These are phyloP conservation scores for Ichneumon xanthorius DNA, from an alignment of 2,888 invertebrate species.

Conservation along the genomic window DNA sequence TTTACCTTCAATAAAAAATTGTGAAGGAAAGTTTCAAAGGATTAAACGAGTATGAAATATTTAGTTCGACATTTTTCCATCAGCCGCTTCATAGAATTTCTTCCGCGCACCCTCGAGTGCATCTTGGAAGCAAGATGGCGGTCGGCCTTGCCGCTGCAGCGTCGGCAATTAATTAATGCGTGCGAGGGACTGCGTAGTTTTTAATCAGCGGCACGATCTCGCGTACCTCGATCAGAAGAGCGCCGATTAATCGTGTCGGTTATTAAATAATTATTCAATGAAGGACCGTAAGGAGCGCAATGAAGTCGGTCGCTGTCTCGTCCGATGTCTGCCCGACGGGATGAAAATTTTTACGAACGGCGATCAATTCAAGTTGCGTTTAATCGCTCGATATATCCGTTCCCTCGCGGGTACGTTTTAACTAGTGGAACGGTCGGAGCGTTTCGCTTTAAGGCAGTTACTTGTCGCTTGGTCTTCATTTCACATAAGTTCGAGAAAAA, in stretches of 20 bases:
- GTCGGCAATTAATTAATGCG: conserved; percentile 37
- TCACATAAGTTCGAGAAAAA: no score
- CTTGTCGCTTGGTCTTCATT: no score
- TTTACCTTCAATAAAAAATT: no score
- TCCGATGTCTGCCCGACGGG: conserved; percentile 24
- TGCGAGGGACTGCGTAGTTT: background rate
- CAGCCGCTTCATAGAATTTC: no score
- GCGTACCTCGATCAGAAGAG: background rate
- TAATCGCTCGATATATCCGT: conserved; percentile 19
- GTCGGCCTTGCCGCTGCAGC: conserved; percentile 27
- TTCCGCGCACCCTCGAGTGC: conserved; percentile 67
- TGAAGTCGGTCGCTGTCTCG: background rate
- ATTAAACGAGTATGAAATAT: no score
- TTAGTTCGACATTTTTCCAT: no score
- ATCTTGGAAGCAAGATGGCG: conserved; percentile 56
- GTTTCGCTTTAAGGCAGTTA: background rate
- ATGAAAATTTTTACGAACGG: conserved; percentile 33
- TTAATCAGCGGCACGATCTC: conserved; percentile 26
- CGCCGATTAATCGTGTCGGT: conserved; percentile 17
- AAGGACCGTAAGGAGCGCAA: background rate
- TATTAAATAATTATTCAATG: conserved; percentile 48
- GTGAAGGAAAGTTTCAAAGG: no score
- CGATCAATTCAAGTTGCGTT: conserved; percentile 29
- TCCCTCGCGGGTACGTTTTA: background rate
- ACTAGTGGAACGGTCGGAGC: conserved; percentile 7